Evolutionary conservation across 2,113 vertebrate species (phyloP).

Genomic region (Lagopus leucura): DNA sequence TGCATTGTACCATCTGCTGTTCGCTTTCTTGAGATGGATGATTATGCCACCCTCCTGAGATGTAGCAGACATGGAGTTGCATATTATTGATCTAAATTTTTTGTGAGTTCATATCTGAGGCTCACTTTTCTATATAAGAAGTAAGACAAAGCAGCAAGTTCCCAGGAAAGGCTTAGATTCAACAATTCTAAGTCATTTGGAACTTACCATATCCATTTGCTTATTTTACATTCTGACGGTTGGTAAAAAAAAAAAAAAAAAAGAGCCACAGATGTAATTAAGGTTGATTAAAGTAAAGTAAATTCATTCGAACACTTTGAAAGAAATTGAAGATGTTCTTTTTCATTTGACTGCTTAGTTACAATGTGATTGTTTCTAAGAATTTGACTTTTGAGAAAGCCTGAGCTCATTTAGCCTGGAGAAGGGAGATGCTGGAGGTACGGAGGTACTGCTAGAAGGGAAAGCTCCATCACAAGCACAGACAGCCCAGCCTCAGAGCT

Average conservation of each 20-base stretch:
- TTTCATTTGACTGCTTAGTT: background rate
- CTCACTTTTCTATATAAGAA: background rate
- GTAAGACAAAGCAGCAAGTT: background rate
- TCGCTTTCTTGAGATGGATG: background rate
- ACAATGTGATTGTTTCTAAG: background rate
- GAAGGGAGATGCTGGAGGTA: background rate
- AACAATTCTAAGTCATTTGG: background rate
- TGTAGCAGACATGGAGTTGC: background rate
- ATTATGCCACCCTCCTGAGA: background rate
- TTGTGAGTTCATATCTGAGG: background rate
- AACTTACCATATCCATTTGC: background rate
- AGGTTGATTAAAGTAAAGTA: background rate
- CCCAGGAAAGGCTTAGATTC: background rate
- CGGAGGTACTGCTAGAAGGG: accelerated
- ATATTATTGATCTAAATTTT: background rate
- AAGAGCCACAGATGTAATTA: background rate
- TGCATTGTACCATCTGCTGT: slow-evolving; percentile 24
- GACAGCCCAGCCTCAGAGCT: background rate
- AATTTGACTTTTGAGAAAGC: background rate
- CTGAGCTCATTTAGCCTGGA: background rate
- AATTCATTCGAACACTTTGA: background rate
- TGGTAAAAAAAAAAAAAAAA: background rate
- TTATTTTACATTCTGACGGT: background rate
- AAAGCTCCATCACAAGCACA: background rate
- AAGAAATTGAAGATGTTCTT: background rate